Evolutionary conservation across 2,888 invertebrate species (phyloP).

Genomic region (Adineta ricciae): DNA sequence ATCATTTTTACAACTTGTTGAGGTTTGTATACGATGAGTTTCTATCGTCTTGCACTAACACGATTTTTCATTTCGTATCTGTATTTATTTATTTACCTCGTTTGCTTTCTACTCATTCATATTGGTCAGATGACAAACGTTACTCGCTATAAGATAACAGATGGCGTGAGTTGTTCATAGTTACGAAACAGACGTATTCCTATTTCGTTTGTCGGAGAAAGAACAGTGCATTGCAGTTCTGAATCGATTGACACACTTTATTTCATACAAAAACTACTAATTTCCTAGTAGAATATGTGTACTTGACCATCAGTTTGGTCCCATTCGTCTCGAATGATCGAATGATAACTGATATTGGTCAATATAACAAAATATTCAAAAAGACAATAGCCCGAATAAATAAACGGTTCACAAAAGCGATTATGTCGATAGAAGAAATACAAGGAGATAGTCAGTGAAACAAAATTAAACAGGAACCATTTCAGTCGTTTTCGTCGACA

Average conservation of each 20-base stretch:
- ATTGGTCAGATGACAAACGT: neutral
- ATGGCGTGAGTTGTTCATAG: neutral
- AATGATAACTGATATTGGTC: slow-evolving; percentile 29
- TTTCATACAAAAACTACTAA: too few species aligned
- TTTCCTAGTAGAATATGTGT: neutral
- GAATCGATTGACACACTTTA: too few species aligned
- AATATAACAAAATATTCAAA: slow-evolving; percentile 26
- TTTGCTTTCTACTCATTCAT: neutral
- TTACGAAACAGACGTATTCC: too few species aligned
- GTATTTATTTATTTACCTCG: neutral
- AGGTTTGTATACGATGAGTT: neutral
- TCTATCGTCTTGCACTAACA: too few species aligned
- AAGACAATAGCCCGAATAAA: slow-evolving; percentile 25
- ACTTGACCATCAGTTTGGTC: neutral
- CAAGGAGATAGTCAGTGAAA: neutral
- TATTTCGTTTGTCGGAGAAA: too few species aligned
- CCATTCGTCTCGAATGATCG: slow-evolving; percentile 23
- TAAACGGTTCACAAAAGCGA: slow-evolving; percentile 22
- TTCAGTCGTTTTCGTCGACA: neutral
- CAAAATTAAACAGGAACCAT: slow-evolving; percentile 6
- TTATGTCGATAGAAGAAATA: slow-evolving; percentile 32
- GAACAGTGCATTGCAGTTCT: too few species aligned
- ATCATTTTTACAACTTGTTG: neutral
- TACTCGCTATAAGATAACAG: neutral
- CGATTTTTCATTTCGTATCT: neutral